These are phyloP conservation scores for Globodera ellingtonae DNA, from an alignment of 1,140 invertebrate genomes.

Conservation along the genomic window DNA sequence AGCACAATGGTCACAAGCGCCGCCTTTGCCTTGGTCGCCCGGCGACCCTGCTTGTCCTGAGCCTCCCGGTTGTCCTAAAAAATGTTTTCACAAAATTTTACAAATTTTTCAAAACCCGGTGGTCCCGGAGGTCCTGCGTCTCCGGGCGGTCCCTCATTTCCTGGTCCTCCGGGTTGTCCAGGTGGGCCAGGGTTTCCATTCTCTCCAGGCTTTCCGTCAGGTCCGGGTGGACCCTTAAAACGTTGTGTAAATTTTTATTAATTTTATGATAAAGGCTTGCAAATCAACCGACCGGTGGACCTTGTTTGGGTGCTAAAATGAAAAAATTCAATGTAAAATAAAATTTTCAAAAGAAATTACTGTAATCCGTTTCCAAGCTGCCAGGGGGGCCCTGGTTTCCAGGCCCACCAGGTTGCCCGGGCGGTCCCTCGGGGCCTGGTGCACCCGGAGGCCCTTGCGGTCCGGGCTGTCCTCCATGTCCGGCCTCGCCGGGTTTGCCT, in stretches of 20 bases:
- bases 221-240: slow-evolving; percentile 10
- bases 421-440: slow-evolving; percentile 25
- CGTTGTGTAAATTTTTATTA: not conserved
- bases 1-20: slow-evolving; percentile 20
- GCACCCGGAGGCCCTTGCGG: slow-evolving; percentile 29
- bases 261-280: not conserved
- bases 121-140: slow-evolving; percentile 22
- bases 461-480: slow-evolving; percentile 1
- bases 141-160: slow-evolving; percentile 11
- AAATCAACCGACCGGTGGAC: not conserved
- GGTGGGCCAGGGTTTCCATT: slow-evolving; percentile 8
- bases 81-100: not conserved
- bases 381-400: slow-evolving; percentile 39
- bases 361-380: not conserved
- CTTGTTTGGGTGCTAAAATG: not conserved
- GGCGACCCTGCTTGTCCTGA: not conserved
- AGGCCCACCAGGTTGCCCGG: slow-evolving; percentile 10
- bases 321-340: not conserved
- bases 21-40: slow-evolving; percentile 4
- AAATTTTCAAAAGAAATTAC: not conserved
- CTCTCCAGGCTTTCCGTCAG: slow-evolving; percentile 8
- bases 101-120: not conserved
- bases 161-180: not conserved
- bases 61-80: slow-evolving; percentile 16
- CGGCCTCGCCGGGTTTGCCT: not conserved